These are phyloP conservation scores for Megastigmus dorsalis DNA, from an alignment of 2,888 invertebrate species.

Conservation along the genomic window DNA sequence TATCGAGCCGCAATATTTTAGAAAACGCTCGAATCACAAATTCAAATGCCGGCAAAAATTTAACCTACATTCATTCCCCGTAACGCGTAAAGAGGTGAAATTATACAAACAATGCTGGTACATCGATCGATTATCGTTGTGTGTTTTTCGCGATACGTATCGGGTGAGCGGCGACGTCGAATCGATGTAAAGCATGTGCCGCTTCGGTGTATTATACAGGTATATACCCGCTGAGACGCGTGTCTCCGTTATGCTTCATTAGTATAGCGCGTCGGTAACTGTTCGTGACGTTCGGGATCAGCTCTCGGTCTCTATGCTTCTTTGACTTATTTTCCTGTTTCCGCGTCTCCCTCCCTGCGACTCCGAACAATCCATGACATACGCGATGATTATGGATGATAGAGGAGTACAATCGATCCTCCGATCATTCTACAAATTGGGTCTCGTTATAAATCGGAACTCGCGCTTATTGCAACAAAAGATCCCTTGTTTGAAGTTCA, in stretches of 20 bases:
- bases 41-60: no score
- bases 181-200: not conserved
- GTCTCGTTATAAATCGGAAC: not conserved
- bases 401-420: constrained; percentile 4
- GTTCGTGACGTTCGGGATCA: constrained; percentile 27
- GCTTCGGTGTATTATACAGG: no score
- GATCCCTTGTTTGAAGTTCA: not conserved
- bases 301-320: constrained; percentile 9
- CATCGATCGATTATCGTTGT: constrained; percentile 30
- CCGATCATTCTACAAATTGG: constrained; percentile 21
- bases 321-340: not conserved
- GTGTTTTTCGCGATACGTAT: not conserved
- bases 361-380: no score
- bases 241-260: constrained; percentile 26
- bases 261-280: not conserved
- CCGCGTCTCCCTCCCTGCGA: no score
- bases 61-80: no score
- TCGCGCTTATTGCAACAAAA: not conserved
- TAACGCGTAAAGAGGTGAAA: constrained; percentile 8
- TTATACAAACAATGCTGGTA: constrained; percentile 6
- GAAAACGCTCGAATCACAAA: no score
- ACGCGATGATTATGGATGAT: not conserved
- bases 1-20: no score
- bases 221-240: constrained; percentile 1
- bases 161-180: constrained; percentile 1